phyloP scores from a whole-genome alignment of 2,888 invertebrate species.

The Cryptocephalus moraei region DNA sequence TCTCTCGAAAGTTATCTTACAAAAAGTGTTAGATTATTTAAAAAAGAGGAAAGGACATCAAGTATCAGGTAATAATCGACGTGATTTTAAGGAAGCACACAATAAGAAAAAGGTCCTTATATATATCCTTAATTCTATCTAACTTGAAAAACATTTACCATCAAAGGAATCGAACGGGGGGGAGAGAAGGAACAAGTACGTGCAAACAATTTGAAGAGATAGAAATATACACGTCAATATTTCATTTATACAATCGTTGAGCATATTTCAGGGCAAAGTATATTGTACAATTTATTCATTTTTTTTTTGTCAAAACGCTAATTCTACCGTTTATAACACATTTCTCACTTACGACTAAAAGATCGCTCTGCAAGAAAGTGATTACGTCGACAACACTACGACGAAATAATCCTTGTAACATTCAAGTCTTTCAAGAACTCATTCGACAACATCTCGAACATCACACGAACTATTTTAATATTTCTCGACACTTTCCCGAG shows the following conservation, averaged over 20 bases:
- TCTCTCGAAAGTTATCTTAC: slow-evolving; percentile 22
- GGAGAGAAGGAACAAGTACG: no score
- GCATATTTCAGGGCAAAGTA: slow-evolving; percentile 16
- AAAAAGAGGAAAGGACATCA: slow-evolving; percentile 13
- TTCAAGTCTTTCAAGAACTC: no score
- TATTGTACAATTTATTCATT: slow-evolving; percentile 12
- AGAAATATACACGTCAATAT: neutral
- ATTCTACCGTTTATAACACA: slow-evolving; percentile 4
- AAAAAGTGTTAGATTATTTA: slow-evolving; percentile 12
- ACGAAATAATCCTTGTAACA: neutral
- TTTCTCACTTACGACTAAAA: slow-evolving; percentile 8
- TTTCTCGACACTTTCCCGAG: no score
- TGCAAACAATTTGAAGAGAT: neutral
- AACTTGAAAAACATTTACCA: slow-evolving; percentile 18
- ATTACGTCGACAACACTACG: neutral
- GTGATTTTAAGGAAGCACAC: slow-evolving; percentile 29
- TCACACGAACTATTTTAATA: no score
- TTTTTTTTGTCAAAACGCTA: neutral
- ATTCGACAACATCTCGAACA: no score
- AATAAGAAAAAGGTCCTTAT: slow-evolving; percentile 21
- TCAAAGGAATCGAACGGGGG: neutral
- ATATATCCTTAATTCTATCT: slow-evolving; percentile 11
- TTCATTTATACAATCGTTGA: slow-evolving; percentile 16
- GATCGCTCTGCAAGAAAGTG: slow-evolving; percentile 2
- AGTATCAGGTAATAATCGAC: slow-evolving; percentile 22